Evolutionary conservation across 2,113 vertebrate species (phyloP).

Genomic region (Sander lucioperca): DNA sequence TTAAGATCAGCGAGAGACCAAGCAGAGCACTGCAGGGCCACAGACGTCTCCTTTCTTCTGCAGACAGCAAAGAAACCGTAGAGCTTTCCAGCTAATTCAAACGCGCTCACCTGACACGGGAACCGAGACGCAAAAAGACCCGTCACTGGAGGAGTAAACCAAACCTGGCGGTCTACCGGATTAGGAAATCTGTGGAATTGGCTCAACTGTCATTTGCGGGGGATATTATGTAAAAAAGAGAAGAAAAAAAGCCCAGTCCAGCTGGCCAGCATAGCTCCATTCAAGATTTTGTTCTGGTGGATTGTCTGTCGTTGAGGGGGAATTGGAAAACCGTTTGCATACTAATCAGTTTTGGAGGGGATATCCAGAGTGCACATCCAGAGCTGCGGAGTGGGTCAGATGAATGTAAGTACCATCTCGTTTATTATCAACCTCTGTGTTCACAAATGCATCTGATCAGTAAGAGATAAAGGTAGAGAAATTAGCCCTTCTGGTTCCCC

Average conservation of each 20-base stretch:
- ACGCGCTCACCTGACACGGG: slow-evolving; percentile 70
- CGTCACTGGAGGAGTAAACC: slow-evolving; percentile 40
- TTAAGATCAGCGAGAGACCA: slow-evolving; percentile 14
- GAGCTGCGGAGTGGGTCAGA: slow-evolving; percentile 62
- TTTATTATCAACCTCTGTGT: slow-evolving; percentile 38
- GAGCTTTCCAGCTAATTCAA: slow-evolving; percentile 55
- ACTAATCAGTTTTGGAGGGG: slow-evolving; percentile 67
- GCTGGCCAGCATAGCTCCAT: slow-evolving; percentile 52
- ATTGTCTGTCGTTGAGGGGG: slow-evolving; percentile 60
- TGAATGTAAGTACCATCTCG: slow-evolving; percentile 77
- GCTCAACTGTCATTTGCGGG: slow-evolving; percentile 24
- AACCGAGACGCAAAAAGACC: slow-evolving; percentile 24
- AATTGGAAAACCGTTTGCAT: slow-evolving; percentile 72
- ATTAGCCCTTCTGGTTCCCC: neutral
- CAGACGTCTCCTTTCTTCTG: slow-evolving; percentile 29
- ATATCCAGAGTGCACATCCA: slow-evolving; percentile 66
- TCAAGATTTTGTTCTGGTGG: slow-evolving; percentile 64
- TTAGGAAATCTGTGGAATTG: slow-evolving; percentile 41
- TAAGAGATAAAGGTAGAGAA: neutral
- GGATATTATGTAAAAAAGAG: slow-evolving; percentile 60
- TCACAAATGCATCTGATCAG: slow-evolving; percentile 19
- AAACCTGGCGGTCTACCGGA: slow-evolving; percentile 22
- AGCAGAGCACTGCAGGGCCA: slow-evolving; percentile 28
- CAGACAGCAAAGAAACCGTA: slow-evolving; percentile 29
- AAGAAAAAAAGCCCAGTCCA: slow-evolving; percentile 13